A percentile compares a stretch with the other conserved stretches of the same genome.
Evolutionary conservation across 2,888 invertebrate genomes (phyloP).

Genomic region (Oscheius myriophilus): DNA sequence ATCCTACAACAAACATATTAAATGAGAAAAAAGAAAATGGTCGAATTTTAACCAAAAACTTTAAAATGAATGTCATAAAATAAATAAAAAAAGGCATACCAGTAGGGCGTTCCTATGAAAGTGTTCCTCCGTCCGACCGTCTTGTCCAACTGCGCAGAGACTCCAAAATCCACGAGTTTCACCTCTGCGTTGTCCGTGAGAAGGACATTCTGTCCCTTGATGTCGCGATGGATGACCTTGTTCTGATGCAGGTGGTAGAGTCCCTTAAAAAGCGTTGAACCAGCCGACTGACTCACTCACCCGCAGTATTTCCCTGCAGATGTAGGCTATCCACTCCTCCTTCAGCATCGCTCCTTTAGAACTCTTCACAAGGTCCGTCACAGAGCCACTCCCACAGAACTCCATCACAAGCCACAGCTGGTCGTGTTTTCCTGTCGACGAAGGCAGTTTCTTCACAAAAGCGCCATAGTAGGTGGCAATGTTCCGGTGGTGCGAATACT

Average conservation of each 20-base stretch:
- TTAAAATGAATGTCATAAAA: neutral
- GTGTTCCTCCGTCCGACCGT: slow-evolving; percentile 98
- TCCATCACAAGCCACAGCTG: slow-evolving; percentile 98
- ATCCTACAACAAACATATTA: slow-evolving; percentile 76
- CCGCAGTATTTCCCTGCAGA: slow-evolving; percentile 84
- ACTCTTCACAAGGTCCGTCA: slow-evolving; percentile 98
- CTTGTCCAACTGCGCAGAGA: slow-evolving; percentile 96
- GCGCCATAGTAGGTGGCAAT: slow-evolving; percentile 99
- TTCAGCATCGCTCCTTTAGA: slow-evolving; percentile 97
- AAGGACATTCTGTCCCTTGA: slow-evolving; percentile 93
- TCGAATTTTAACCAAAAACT: too few species aligned
- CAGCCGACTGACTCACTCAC: slow-evolving; percentile 62
- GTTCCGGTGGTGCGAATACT: slow-evolving; percentile 97
- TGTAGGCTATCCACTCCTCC: slow-evolving; percentile 99
- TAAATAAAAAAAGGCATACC: slow-evolving; percentile 67
- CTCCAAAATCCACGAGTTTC: slow-evolving; percentile 98
- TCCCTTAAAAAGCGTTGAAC: slow-evolving; percentile 78
- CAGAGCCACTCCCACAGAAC: slow-evolving; percentile 98
- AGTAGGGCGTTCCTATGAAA: slow-evolving; percentile 85
- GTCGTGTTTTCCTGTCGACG: slow-evolving; percentile 89
- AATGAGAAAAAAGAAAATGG: neutral
- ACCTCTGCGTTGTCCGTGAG: slow-evolving; percentile 98
- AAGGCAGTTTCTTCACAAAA: slow-evolving; percentile 92
- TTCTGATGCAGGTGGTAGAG: slow-evolving; percentile 96
- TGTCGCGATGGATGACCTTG: slow-evolving; percentile 99